Evolutionary conservation across 2,113 vertebrate species (phyloP).

Genomic region (Phoxinus phoxinus): DNA sequence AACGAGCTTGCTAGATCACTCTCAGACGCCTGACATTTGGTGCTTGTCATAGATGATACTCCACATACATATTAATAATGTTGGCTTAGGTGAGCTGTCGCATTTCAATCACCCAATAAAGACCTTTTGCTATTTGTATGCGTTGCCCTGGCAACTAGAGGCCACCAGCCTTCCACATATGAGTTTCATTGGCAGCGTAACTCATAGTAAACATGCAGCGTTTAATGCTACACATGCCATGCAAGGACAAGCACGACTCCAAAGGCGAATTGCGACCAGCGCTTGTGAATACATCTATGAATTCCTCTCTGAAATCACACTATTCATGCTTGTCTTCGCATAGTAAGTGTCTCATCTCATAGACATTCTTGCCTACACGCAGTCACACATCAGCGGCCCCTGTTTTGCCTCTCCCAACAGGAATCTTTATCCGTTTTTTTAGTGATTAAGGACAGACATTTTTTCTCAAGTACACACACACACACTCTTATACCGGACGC

Average conservation of each 20-base stretch:
- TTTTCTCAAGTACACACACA: slow-evolving; percentile 40
- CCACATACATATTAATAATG: slow-evolving; percentile 69
- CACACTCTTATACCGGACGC: slow-evolving; percentile 30
- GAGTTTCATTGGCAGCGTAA: slow-evolving; percentile 19
- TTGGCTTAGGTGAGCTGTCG: slow-evolving; percentile 50
- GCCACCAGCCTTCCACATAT: slow-evolving; percentile 36
- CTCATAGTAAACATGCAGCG: slow-evolving; percentile 10
- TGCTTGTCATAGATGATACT: slow-evolving; percentile 62
- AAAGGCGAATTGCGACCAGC: neutral
- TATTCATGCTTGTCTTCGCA: neutral
- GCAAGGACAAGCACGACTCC: slow-evolving; percentile 30
- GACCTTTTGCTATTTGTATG: slow-evolving; percentile 31
- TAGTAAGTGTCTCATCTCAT: slow-evolving; percentile 28
- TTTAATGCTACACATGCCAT: slow-evolving; percentile 37
- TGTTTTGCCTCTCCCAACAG: slow-evolving; percentile 15
- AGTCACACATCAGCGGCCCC: slow-evolving; percentile 39
- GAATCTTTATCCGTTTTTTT: slow-evolving; percentile 47
- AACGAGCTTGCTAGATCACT: slow-evolving; percentile 7
- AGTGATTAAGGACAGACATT: slow-evolving; percentile 34
- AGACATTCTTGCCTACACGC: neutral
- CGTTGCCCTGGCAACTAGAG: slow-evolving; percentile 58
- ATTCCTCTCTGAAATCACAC: slow-evolving; percentile 12
- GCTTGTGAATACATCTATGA: neutral
- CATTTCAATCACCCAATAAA: slow-evolving; percentile 51
- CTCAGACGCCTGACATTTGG: slow-evolving; percentile 58